A percentile compares a stretch with the other conserved stretches of the same genome.
These are phyloP conservation scores for Tethya wilhelma DNA, from an alignment of 37 sponge, comb jelly and placozoan genomes.

Conservation along the genomic window DNA sequence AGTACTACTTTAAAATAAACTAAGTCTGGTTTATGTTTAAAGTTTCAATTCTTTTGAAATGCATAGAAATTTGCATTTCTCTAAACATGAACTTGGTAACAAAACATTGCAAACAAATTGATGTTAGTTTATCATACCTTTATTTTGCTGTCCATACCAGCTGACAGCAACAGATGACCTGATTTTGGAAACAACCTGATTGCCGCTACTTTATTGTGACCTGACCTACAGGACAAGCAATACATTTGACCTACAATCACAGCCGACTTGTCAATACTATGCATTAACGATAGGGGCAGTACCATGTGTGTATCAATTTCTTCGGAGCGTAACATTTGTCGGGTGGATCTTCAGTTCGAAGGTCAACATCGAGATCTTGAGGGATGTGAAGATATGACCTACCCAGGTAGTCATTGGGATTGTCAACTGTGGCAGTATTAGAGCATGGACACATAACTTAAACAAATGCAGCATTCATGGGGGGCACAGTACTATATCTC, in stretches of 20 bases:
- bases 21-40: not conserved
- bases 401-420: constrained; percentile 96
- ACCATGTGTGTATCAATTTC: constrained; percentile 93
- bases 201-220: constrained; percentile 92
- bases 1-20: not conserved
- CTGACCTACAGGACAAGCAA: constrained; percentile 54
- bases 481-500: too few species aligned
- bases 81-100: too few species aligned
- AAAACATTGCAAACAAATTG: not conserved
- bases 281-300: not conserved
- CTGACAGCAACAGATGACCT: constrained; percentile 92
- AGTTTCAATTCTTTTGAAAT: not conserved
- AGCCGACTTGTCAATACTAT: not conserved
- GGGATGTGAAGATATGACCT: constrained; percentile 93
- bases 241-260: not conserved
- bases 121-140: constrained; percentile 61
- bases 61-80: too few species aligned
- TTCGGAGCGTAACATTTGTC: constrained; percentile 95
- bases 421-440: constrained; percentile 91
- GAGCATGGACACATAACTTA: too few species aligned
- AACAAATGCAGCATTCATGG: too few species aligned
- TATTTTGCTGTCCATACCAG: constrained; percentile 94
- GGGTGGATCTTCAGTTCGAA: constrained; percentile 87
- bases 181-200: constrained; percentile 90
- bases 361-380: constrained; percentile 87